A percentile compares a stretch with the other conserved stretches of the same genome.
phyloP scores from a whole-genome alignment of 1,140 invertebrate species.

The Drosophila nigromelanica region DNA sequence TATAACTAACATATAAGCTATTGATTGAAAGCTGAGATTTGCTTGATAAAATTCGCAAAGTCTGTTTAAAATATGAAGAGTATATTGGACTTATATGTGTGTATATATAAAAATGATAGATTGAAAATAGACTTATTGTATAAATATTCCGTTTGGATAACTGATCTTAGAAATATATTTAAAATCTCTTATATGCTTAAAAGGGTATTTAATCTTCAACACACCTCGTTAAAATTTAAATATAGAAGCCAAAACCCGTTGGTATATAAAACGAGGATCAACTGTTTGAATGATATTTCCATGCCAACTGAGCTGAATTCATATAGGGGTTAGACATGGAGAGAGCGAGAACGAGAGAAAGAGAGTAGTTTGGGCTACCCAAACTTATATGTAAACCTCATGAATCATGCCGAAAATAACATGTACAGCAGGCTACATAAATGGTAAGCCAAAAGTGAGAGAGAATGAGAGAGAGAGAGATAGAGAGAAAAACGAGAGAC shows the following conservation, averaged over 20 bases:
- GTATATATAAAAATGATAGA: too few relatives aligned
- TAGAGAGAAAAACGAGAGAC: background rate
- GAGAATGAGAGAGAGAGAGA: conserved; percentile 9
- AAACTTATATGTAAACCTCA: conserved; percentile 7
- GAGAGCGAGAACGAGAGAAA: conserved; percentile 17
- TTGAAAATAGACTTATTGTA: too few relatives aligned
- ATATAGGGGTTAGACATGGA: conserved; percentile 29
- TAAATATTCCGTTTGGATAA: too few relatives aligned
- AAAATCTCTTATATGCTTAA: too few relatives aligned
- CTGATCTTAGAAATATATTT: too few relatives aligned
- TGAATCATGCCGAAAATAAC: conserved; percentile 1
- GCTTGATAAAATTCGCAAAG: too few relatives aligned
- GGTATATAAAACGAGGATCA: conserved; percentile 54
- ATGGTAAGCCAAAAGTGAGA: background rate
- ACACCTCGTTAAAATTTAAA: conserved; percentile 35
- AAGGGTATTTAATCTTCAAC: background rate
- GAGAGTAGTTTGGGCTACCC: conserved; percentile 21
- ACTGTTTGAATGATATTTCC: conserved; percentile 57
- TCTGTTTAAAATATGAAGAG: too few relatives aligned
- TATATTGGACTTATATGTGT: too few relatives aligned
- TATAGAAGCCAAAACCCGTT: conserved; percentile 35
- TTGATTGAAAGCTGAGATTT: too few relatives aligned
- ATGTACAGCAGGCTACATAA: conserved; percentile 34
- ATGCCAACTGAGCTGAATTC: conserved; percentile 5
- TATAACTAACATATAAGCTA: too few relatives aligned